Conservation (phyloP, 2,113 vertebrate species). For the Calidris pugnax region DNA sequence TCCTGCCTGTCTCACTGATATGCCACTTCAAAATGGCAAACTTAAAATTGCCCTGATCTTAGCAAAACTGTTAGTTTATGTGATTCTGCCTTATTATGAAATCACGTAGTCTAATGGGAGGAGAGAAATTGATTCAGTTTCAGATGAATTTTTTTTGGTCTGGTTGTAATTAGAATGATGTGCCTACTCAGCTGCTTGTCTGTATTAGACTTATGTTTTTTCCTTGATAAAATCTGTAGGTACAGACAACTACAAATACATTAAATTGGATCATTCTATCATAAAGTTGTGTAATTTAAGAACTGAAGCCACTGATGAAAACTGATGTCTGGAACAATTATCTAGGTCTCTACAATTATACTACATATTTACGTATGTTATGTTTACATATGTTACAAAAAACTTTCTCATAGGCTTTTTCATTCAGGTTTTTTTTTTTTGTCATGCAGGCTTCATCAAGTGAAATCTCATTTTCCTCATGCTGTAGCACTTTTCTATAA, state of each 20-base stretch:
- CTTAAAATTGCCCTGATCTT: neutral
- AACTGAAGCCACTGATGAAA: neutral
- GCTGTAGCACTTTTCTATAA: conserved; percentile 76
- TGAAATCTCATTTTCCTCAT: conserved; percentile 36
- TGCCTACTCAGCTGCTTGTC: neutral
- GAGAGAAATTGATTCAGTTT: neutral
- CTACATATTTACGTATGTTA: neutral
- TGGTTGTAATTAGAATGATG: neutral
- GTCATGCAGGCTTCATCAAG: neutral
- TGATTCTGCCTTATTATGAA: neutral
- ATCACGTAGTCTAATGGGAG: neutral
- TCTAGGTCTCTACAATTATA: neutral
- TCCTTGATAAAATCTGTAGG: neutral
- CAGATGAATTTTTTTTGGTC: neutral
- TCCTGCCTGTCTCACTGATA: neutral
- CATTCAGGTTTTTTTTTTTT: neutral
- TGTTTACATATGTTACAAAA: neutral
- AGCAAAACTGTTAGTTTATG: neutral
- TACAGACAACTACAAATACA: neutral
- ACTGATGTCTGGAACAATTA: neutral
- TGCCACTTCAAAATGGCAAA: neutral
- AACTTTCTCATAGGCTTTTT: neutral
- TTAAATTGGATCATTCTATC: neutral
- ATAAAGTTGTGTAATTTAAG: neutral
- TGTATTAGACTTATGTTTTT: neutral